phyloP scores from a whole-genome alignment of 2,797 vertebrate genomes.

The Esox lucius region DNA sequence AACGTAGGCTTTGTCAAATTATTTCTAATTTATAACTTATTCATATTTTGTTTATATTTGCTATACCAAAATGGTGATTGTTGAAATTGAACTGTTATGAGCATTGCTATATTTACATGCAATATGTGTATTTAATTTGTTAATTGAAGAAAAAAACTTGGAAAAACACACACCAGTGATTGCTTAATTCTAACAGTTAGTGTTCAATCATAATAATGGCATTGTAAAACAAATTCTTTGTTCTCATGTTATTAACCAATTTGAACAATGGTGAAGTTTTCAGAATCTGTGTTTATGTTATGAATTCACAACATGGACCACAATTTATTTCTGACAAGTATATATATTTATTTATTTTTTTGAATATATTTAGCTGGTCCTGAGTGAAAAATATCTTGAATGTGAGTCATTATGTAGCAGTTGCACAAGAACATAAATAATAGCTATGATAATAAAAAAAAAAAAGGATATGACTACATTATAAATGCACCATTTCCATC shows the following conservation, averaged over 20 bases:
- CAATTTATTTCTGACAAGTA: conserved; percentile 73
- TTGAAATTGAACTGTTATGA: conserved; percentile 94
- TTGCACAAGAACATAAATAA: conserved; percentile 94
- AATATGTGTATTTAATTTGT: conserved; percentile 91
- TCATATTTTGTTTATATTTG: conserved; percentile 79
- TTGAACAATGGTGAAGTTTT: conserved; percentile 87
- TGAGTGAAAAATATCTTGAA: conserved; percentile 99
- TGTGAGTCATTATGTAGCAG: conserved; percentile 99
- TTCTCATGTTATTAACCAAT: conserved; percentile 88
- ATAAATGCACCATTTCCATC: conserved; percentile 78
- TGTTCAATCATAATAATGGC: conserved; percentile 90
- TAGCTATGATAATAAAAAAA: conserved; percentile 80
- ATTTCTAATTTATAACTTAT: conserved; percentile 78
- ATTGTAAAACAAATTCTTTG: conserved; percentile 82
- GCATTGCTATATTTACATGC: conserved; percentile 98
- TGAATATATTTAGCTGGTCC: conserved; percentile 89
- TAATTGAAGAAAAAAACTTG: conserved; percentile 69
- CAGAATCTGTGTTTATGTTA: conserved; percentile 92
- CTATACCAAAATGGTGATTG: conserved; percentile 96
- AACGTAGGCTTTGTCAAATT: conserved; percentile 86
- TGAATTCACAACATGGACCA: conserved; percentile 92
- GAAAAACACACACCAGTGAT: conserved; percentile 85
- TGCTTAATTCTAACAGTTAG: conserved; percentile 92
- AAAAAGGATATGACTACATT: conserved; percentile 78
- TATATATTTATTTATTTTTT: conserved; percentile 66